phyloP scores from a whole-genome alignment of 2,888 invertebrate species.

The Cheilosia vernalis region DNA sequence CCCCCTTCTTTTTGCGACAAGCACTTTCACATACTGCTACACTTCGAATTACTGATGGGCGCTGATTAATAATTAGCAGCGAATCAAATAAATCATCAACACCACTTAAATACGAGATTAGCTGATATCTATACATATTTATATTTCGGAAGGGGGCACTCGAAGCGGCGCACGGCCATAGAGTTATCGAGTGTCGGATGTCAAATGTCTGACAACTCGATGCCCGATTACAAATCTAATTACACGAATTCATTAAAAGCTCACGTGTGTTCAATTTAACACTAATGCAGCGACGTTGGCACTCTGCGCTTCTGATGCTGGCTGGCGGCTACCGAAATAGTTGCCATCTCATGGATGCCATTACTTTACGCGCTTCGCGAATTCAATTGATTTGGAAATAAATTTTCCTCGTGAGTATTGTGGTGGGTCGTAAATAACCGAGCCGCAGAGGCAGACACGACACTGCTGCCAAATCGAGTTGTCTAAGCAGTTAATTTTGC shows the following conservation, averaged over 20 bases:
- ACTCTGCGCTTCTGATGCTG: background rate
- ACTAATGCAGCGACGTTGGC: background rate
- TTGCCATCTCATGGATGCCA: slow-evolving; percentile 49
- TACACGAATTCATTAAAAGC: slow-evolving; percentile 46
- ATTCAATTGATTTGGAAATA: slow-evolving; percentile 57
- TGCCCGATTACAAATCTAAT: slow-evolving; percentile 42
- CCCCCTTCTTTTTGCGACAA: slow-evolving; percentile 6
- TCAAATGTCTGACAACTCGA: slow-evolving; percentile 54
- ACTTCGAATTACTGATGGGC: slow-evolving; percentile 64
- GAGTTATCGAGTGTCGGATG: slow-evolving; percentile 34
- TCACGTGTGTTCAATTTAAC: slow-evolving; percentile 25
- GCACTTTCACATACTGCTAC: slow-evolving; percentile 39
- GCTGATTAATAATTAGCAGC: slow-evolving; percentile 47
- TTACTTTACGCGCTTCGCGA: slow-evolving; percentile 25
- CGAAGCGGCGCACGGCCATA: slow-evolving; percentile 15
- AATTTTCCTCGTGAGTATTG: slow-evolving; percentile 36
- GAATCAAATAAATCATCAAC: slow-evolving; percentile 49
- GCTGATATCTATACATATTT: background rate
- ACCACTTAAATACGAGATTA: slow-evolving; percentile 20
- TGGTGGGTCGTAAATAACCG: slow-evolving; percentile 41
- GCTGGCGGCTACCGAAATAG: slow-evolving; percentile 26
- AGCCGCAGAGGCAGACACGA: slow-evolving; percentile 8
- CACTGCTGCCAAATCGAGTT: slow-evolving; percentile 35
- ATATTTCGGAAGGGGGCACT: background rate
- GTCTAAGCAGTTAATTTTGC: slow-evolving; percentile 36